These are phyloP conservation scores for Leptobrachium ailaonicum DNA, from an alignment of 2,113 vertebrate species.

Conservation along the genomic window DNA sequence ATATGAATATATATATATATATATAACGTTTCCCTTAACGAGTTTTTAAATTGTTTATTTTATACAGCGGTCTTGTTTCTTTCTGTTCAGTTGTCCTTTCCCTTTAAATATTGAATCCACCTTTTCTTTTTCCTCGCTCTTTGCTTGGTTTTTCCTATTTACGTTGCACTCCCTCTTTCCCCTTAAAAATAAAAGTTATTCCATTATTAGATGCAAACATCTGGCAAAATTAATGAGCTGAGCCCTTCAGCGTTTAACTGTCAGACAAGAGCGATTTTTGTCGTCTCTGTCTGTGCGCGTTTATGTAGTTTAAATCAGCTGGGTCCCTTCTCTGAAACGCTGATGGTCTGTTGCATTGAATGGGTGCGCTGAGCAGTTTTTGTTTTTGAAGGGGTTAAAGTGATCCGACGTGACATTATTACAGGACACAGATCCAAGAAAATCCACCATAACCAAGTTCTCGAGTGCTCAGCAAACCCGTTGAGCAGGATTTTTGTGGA, in stretches of 20 bases:
- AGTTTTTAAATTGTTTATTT: too few species aligned
- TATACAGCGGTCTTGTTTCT: too few species aligned
- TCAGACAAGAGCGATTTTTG: not conserved
- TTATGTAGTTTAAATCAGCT: not conserved
- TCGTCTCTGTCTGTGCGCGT: not conserved
- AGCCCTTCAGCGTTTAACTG: not conserved
- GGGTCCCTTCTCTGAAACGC: not conserved
- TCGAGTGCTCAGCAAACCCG: constrained; percentile 9
- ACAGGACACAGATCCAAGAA: not conserved
- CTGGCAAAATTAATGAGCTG: not conserved
- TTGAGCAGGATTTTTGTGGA: constrained; percentile 37
- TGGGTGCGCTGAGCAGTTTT: not conserved
- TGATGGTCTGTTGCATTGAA: not conserved
- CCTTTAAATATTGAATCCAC: too few species aligned
- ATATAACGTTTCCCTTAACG: too few species aligned
- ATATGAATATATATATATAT: too few species aligned
- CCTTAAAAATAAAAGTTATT: too few species aligned
- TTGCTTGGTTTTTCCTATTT: too few species aligned
- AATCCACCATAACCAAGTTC: not conserved
- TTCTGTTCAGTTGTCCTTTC: too few species aligned
- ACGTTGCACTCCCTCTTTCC: too few species aligned
- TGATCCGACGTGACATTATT: constrained; percentile 7
- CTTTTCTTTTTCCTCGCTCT: too few species aligned
- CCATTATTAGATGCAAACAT: not conserved
- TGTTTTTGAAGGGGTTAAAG: constrained; percentile 3